These are phyloP conservation scores for Adrianichthys oophorus DNA, from an alignment of 2,797 vertebrate genomes.

Conservation along the genomic window DNA sequence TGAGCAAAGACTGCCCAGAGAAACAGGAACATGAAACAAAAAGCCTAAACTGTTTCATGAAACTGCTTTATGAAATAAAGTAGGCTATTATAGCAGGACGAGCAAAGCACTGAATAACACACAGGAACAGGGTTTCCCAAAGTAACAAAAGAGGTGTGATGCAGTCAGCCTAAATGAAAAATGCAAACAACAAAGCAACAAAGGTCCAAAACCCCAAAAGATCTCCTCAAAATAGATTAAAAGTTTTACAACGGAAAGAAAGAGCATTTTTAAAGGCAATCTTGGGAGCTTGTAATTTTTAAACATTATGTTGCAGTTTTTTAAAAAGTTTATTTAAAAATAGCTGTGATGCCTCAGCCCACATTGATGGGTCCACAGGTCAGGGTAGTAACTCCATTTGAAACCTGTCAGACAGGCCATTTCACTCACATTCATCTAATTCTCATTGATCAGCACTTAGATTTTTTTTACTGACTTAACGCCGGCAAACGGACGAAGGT, in stretches of 20 bases:
- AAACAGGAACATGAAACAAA: not conserved
- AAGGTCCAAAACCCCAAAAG: not conserved
- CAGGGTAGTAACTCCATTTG: not conserved
- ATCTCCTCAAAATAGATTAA: not conserved
- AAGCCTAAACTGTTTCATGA: no score
- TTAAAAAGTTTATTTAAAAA: not conserved
- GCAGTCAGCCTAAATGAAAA: no score
- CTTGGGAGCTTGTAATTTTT: not conserved
- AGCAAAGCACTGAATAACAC: not conserved
- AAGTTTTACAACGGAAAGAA: not conserved
- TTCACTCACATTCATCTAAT: conserved; percentile 55
- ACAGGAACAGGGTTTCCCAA: not conserved
- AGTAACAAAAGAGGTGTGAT: not conserved
- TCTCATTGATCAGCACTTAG: conserved; percentile 64
- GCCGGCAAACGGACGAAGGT: not conserved
- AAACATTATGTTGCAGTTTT: not conserved
- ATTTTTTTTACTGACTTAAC: conserved; percentile 35
- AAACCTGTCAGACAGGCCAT: conserved; percentile 9
- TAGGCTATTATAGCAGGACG: not conserved
- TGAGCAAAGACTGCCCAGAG: not conserved
- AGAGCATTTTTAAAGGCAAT: not conserved
- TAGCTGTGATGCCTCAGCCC: not conserved
- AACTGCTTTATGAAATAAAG: not conserved
- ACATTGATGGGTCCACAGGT: not conserved
- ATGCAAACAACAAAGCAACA: not conserved